Evolutionary conservation across 2,888 invertebrate genomes (phyloP), one percentile per base, ranked within the genome.

Genomic region (Stramonita haemastoma): DNA sequence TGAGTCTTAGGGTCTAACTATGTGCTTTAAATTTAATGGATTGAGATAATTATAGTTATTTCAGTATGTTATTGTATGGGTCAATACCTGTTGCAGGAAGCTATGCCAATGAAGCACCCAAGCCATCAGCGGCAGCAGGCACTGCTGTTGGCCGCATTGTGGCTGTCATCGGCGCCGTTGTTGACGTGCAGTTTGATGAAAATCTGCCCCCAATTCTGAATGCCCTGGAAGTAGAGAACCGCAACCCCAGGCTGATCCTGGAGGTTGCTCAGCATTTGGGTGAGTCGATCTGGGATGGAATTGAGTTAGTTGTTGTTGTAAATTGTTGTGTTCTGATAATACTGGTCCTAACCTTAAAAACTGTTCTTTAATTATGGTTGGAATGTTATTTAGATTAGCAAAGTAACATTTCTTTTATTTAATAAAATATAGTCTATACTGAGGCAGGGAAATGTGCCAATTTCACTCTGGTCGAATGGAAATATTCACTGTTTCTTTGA

Each of bases 101-200:
- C 73, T 95, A 95, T 94, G 95, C 94, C 70, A 92, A 93, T 84
- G 93, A 94, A 88, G 91, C 95, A 56, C 90, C 91, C 79, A 89
- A 91, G 90, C 93, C 81, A 87, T 87, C 22, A 77, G 88, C 29
- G 87, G 87, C 22, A 81, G 88, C 29, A 87, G 90, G 70, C 36
- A 84, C 29, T 4, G 83, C 86, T n/a, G 36, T 89, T 34, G 94
- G 94, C 32, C 93, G 94, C 57, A 97, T 99, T 92, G 98, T 98
- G 79, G 98, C 98, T 94, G 98, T 99, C 89, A 99, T 99, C 95
- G 99, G 99, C 96, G 99, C 99, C 94, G 99, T 99, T 92, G 99
- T 99, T 79, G 99, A 99, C 96, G 98, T 98, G 0, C 98, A 99
- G 96, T 99, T 99, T 95, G 98, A 98, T 88, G 98, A 97, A 90